Evolutionary conservation across 2,888 invertebrate genomes (phyloP), one percentile per base, ranked within the genome.

Genomic region (Ophion costatus): DNA sequence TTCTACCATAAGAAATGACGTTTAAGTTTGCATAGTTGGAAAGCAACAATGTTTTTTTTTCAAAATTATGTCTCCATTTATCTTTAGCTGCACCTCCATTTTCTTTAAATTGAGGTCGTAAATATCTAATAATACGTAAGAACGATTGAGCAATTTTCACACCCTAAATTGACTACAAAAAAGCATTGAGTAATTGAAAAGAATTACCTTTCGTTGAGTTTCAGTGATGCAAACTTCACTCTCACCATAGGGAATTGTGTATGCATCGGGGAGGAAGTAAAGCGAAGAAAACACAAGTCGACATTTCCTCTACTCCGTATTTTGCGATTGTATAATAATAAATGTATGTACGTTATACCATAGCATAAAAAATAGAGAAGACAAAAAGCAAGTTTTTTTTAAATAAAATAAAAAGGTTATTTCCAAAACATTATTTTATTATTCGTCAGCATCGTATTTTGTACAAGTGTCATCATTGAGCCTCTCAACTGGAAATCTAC

Each of bases 321-420:
- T 90, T 90, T 89, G 87, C 87, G 88, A 91, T 84, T 91, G 91
- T 91, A 91, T 88, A 80, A 90, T 90, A 88, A 86, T 82, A 78
- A 83, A 51, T 84, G 78, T 82, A 77, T 82, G 82, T 82, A 84
- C 83, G 71, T 85, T 82, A 82, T 85, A 79, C 67, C 75, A 45
- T 75, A 74, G 75, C 73, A 87, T 80, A 81, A 81, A 81, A 59
- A 38, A 77, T 82, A 80, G 66, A 82, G 70, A 45, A 29, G 75
- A 83, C n/a, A 66, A 86, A 81, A n/a, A 69, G 56, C 59, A 45
- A 78, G 22, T 45, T 70, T 78, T 24, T 66, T 61, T 84, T 74
- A 83, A 84, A 83, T 81, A 87, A 86, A 85, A 83, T 71, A 59
- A 61, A 80, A 79, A 63, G 70, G 61, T 69, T 80, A 74, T 83